These are phyloP conservation scores for Xylota segnis DNA, from an alignment of 2,888 invertebrate genomes.

Conservation along the genomic window DNA sequence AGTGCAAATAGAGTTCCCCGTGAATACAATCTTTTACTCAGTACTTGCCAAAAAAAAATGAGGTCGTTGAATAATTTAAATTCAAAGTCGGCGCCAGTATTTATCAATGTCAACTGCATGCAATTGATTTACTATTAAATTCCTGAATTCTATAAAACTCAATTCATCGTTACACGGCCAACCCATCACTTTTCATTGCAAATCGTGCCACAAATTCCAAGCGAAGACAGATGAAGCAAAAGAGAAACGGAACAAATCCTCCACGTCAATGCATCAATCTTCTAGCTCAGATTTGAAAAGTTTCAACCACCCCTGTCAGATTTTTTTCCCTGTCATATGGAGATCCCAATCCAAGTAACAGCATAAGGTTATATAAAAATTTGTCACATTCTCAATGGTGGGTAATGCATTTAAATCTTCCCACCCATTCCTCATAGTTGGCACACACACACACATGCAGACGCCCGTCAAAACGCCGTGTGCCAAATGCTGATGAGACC, in stretches of 20 bases:
- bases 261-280: constrained; percentile 31
- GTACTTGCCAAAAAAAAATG: neutral
- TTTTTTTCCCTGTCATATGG: constrained; percentile 12
- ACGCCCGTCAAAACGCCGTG: constrained; percentile 32
- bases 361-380: constrained; percentile 23
- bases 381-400: constrained; percentile 24
- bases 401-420: constrained; percentile 11
- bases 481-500: constrained; percentile 48
- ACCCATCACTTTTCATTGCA: constrained; percentile 15
- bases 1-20: too few species aligned
- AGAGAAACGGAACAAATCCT: neutral
- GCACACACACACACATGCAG: constrained; percentile 3
- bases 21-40: neutral
- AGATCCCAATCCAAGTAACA: constrained; percentile 13
- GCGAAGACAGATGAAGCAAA: neutral
- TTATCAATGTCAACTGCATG: constrained; percentile 10
- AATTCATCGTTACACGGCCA: constrained; percentile 19
- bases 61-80: constrained; percentile 12
- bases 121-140: constrained; percentile 20
- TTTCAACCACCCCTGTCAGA: constrained; percentile 12
- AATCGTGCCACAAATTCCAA: constrained; percentile 2
- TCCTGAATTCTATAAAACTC: constrained; percentile 20
- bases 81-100: constrained; percentile 20
- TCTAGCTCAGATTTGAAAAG: constrained; percentile 7
- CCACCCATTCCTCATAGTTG: neutral